Percentiles rank a stretch among this genome's conserved stretches.
Evolutionary conservation across 1,140 invertebrate genomes (phyloP).

Genomic region (Leptonema lineaticorne): DNA sequence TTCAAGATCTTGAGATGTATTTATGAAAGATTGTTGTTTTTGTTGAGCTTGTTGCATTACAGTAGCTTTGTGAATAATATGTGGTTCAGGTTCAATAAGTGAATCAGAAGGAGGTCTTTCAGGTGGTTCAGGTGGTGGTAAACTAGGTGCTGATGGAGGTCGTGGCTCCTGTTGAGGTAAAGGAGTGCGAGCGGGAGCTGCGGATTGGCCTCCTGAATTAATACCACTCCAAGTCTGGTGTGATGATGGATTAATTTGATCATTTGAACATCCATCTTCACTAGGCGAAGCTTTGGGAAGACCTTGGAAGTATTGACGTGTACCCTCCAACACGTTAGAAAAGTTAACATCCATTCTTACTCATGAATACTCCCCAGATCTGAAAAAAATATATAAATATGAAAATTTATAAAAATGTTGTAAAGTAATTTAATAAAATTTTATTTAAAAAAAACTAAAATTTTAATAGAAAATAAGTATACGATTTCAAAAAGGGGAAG

Average conservation of each 20-base stretch:
- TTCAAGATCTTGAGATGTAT: conserved; percentile 51
- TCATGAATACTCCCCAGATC: conserved; percentile 43
- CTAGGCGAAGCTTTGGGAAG: conserved; percentile 59
- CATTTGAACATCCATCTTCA: background rate
- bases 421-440: background rate
- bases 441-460: background rate
- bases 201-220: background rate
- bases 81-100: conserved; percentile 50
- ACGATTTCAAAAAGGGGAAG: too few relatives aligned
- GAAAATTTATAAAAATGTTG: background rate
- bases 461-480: background rate
- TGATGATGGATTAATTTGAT: background rate
- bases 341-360: conserved; percentile 73
- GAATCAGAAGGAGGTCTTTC: conserved; percentile 22
- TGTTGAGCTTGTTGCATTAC: conserved; percentile 55
- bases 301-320: conserved; percentile 77
- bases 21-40: conserved; percentile 52
- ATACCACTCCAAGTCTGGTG: conserved; percentile 26
- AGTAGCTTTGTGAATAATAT: conserved; percentile 55
- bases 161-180: conserved; percentile 49
- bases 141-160: conserved; percentile 46
- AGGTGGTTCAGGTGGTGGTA: conserved; percentile 33
- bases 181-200: conserved; percentile 49
- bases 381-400: conserved; percentile 28
- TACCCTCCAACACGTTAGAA: conserved; percentile 76